Evolutionary conservation across 2,888 invertebrate species (phyloP).

Genomic region (Pandemis heparana): DNA sequence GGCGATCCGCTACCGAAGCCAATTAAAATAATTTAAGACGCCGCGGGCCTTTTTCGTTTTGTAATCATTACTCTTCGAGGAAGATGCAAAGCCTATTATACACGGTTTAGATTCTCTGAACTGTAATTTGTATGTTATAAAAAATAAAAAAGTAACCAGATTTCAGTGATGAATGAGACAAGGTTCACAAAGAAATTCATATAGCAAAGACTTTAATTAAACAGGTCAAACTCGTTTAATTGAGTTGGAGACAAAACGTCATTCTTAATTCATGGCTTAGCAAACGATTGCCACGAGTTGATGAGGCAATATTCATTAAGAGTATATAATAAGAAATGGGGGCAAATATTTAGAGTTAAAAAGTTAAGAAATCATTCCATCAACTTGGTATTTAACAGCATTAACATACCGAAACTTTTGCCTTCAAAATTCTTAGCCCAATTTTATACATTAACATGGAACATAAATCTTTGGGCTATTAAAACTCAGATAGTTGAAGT

Average conservation of each 20-base stretch:
- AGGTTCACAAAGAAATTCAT: constrained; percentile 32
- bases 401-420: constrained; percentile 41
- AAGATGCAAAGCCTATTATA: constrained; percentile 80
- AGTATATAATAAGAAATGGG: constrained; percentile 19
- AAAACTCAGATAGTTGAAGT: constrained; percentile 45
- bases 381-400: constrained; percentile 36
- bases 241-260: constrained; percentile 21
- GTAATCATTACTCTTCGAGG: constrained; percentile 81
- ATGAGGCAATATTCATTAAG: constrained; percentile 19
- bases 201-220: constrained; percentile 34
- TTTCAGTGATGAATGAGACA: constrained; percentile 45
- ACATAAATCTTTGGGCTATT: constrained; percentile 36
- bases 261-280: constrained; percentile 25
- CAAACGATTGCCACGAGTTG: constrained; percentile 16
- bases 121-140: constrained; percentile 74
- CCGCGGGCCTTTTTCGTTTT: constrained; percentile 82
- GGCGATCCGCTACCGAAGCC: constrained; percentile 82
- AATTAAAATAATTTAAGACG: constrained; percentile 86
- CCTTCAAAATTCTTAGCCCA: constrained; percentile 32
- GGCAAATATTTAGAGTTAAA: constrained; percentile 17
- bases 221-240: constrained; percentile 32
- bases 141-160: constrained; percentile 56
- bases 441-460: constrained; percentile 35
- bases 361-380: constrained; percentile 31
- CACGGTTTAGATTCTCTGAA: constrained; percentile 77